phyloP scores from a whole-genome alignment of 2,888 invertebrate genomes.

The Scelioninae gen. 2 region DNA sequence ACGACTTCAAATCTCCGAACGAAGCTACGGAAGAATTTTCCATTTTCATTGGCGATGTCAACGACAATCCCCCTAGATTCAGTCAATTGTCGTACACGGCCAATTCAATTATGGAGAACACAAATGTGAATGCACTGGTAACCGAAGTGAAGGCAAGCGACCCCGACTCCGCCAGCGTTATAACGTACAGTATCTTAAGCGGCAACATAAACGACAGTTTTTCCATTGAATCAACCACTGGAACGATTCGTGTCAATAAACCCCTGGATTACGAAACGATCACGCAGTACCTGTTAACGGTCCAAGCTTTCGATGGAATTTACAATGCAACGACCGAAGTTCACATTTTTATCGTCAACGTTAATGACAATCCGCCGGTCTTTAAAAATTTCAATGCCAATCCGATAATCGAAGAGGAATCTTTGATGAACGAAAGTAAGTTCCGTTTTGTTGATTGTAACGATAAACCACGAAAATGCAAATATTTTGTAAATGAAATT shows the following conservation, averaged over 20 bases:
- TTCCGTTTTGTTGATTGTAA: too few relatives aligned
- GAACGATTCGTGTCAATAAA: constrained; percentile 88
- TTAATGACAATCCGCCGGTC: constrained; percentile 94
- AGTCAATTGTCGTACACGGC: constrained; percentile 85
- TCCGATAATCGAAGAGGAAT: constrained; percentile 86
- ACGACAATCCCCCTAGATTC: constrained; percentile 95
- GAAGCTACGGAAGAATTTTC: constrained; percentile 87
- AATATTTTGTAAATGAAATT: too few relatives aligned
- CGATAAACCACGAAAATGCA: too few relatives aligned
- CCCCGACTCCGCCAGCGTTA: constrained; percentile 89
- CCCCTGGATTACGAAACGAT: constrained; percentile 89
- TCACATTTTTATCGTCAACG: constrained; percentile 89
- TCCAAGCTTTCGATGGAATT: constrained; percentile 89
- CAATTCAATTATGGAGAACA: constrained; percentile 87
- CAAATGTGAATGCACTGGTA: constrained; percentile 88
- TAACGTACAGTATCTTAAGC: constrained; percentile 88
- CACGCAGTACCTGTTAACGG: constrained; percentile 89
- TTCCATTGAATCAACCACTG: constrained; percentile 88
- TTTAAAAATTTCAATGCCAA: constrained; percentile 84
- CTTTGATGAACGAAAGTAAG: constrained; percentile 77
- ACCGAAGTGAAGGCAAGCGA: constrained; percentile 93
- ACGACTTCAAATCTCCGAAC: constrained; percentile 82
- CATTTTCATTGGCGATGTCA: constrained; percentile 95
- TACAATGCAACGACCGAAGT: constrained; percentile 90
- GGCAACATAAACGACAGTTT: constrained; percentile 93